Percentiles rank a stretch among this genome's conserved stretches.
Conservation (phyloP, 2,888 invertebrate genomes). For the Limnephilus lunatus region DNA sequence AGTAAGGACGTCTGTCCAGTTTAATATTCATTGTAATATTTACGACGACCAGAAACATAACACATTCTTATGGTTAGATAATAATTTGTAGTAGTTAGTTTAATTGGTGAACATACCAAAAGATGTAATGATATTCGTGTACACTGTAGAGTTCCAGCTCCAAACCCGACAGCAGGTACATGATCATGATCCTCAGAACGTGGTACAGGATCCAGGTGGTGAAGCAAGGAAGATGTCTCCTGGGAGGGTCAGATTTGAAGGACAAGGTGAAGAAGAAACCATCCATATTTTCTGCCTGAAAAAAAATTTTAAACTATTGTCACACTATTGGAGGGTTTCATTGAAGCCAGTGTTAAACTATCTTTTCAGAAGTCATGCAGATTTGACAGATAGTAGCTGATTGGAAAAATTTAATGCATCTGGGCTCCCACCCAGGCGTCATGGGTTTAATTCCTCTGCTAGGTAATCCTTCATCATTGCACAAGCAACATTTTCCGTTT, state of each 20-base stretch:
- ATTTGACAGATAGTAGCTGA: background rate
- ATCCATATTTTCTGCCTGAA: slow-evolving; percentile 93
- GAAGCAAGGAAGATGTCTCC: slow-evolving; percentile 89
- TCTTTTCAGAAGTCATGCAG: background rate
- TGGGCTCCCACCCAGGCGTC: too few species aligned
- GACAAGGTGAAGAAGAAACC: slow-evolving; percentile 85
- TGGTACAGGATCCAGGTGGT: slow-evolving; percentile 98
- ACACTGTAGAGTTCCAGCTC: slow-evolving; percentile 96
- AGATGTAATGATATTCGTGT: slow-evolving; percentile 97
- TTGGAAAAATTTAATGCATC: too few species aligned
- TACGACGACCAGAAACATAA: too few species aligned
- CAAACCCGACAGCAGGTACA: slow-evolving; percentile 95
- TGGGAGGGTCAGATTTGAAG: slow-evolving; percentile 72
- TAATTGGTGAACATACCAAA: slow-evolving; percentile 81
- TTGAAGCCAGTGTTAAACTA: background rate
- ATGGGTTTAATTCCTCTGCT: too few species aligned
- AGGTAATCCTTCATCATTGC: too few species aligned
- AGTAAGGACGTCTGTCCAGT: too few species aligned
- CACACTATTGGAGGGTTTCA: background rate
- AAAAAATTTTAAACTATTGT: slow-evolving; percentile 62
- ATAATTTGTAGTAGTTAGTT: background rate
- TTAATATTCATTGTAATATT: too few species aligned
- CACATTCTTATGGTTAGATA: background rate
- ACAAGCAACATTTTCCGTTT: too few species aligned
- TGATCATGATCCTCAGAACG: slow-evolving; percentile 93